A percentile compares a stretch with the other conserved stretches of the same genome.
Conservation (phyloP, 2,113 vertebrate genomes). For the Misgurnus anguillicaudatus region DNA sequence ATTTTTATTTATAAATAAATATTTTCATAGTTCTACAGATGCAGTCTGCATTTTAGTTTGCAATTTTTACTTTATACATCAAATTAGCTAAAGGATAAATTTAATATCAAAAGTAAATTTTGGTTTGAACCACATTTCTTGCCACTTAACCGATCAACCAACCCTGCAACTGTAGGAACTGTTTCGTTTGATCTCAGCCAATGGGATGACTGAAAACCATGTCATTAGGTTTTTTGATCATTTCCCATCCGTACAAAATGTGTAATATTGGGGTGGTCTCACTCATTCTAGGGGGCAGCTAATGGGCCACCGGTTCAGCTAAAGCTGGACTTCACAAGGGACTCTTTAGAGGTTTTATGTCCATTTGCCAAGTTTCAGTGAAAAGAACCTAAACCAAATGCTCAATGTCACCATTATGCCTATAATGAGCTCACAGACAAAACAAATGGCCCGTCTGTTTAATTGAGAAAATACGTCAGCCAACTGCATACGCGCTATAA, state of each 20-base stretch:
- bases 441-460: slow-evolving; percentile 55
- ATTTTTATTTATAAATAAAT: too few relatives aligned
- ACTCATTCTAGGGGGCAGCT: slow-evolving; percentile 46
- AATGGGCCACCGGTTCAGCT: slow-evolving; percentile 60
- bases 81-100: too few relatives aligned
- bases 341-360: slow-evolving; percentile 42
- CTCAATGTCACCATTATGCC: slow-evolving; percentile 59
- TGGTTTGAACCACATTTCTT: too few relatives aligned
- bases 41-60: too few relatives aligned
- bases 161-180: slow-evolving; percentile 20
- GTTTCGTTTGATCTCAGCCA: slow-evolving; percentile 53
- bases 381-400: slow-evolving; percentile 55
- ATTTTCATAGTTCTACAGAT: too few relatives aligned
- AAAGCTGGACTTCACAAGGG: slow-evolving; percentile 57
- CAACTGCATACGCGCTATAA: slow-evolving; percentile 59
- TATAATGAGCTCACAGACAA: slow-evolving; percentile 69
- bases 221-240: slow-evolving; percentile 38
- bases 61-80: too few relatives aligned
- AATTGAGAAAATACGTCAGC: slow-evolving; percentile 55
- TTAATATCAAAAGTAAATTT: too few relatives aligned
- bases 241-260: slow-evolving; percentile 62
- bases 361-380: slow-evolving; percentile 45
- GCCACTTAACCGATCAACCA: slow-evolving; percentile 12
- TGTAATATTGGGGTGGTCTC: slow-evolving; percentile 65
- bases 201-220: slow-evolving; percentile 51